These are phyloP conservation scores for Ariolimax columbianus DNA, from an alignment of 2,888 invertebrate genomes.

Conservation along the genomic window DNA sequence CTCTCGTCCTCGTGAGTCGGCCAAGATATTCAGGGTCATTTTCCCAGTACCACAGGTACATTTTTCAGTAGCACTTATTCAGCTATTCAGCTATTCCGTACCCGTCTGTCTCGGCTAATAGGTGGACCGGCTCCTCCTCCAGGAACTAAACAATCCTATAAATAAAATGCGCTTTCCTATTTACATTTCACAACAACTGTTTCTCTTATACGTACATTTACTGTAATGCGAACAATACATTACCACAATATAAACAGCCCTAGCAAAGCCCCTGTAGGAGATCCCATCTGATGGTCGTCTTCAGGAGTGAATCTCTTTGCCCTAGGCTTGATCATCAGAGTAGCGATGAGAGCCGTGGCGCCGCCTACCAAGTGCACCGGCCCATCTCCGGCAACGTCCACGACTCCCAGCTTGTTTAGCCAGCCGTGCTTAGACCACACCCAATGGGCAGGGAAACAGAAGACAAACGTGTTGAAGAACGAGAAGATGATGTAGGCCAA, in stretches of 20 bases:
- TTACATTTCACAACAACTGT: not conserved
- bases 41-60: no score
- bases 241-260: slow-evolving; percentile 72
- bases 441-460: slow-evolving; percentile 78
- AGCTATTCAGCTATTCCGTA: no score
- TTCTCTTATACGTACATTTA: not conserved
- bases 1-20: no score
- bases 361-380: slow-evolving; percentile 76
- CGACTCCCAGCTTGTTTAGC: slow-evolving; percentile 91
- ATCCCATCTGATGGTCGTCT: slow-evolving; percentile 58
- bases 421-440: slow-evolving; percentile 80
- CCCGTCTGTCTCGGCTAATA: no score
- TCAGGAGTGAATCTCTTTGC: slow-evolving; percentile 66
- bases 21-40: no score
- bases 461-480: slow-evolving; percentile 71
- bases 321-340: slow-evolving; percentile 72
- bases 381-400: slow-evolving; percentile 87
- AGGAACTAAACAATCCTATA: no score
- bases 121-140: no score
- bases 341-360: slow-evolving; percentile 70
- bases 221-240: no score
- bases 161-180: no score
- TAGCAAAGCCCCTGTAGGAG: slow-evolving; percentile 64
- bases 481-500: slow-evolving; percentile 71
- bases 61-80: no score